Evolutionary conservation across 2,797 vertebrate species (phyloP).

Genomic region (Cuniculus paca): DNA sequence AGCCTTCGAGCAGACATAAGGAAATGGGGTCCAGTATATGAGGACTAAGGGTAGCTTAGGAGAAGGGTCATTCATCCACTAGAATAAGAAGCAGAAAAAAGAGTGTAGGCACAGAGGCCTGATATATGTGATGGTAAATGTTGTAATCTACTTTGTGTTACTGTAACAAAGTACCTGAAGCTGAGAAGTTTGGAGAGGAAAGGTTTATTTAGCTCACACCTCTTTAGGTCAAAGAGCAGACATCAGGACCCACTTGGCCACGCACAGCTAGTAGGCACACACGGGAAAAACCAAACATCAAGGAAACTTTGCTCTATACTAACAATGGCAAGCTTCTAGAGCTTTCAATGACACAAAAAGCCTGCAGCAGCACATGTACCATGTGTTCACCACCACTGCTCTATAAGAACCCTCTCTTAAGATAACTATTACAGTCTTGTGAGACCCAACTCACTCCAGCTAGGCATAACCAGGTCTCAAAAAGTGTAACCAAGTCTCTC

Average conservation of each 20-base stretch:
- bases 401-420: neutral
- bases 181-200: neutral
- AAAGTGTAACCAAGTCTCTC: neutral
- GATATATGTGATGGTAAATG: neutral
- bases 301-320: neutral
- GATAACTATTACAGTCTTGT: neutral
- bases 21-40: neutral
- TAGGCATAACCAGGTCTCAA: neutral
- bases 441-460: neutral
- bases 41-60: too few species aligned
- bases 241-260: neutral
- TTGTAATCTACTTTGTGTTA: neutral
- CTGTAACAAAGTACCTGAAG: neutral
- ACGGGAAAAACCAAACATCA: neutral
- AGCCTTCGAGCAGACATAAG: neutral
- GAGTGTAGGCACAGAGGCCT: neutral
- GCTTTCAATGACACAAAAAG: neutral
- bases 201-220: neutral
- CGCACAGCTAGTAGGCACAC: neutral
- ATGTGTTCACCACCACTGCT: neutral
- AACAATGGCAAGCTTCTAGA: neutral
- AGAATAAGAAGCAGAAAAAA: neutral
- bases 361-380: neutral
- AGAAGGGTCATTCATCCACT: neutral
- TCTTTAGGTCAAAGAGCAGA: neutral